These are phyloP conservation scores for Drosophila novamexicana DNA, from an alignment of 1,140 invertebrate genomes.

Conservation along the genomic window DNA sequence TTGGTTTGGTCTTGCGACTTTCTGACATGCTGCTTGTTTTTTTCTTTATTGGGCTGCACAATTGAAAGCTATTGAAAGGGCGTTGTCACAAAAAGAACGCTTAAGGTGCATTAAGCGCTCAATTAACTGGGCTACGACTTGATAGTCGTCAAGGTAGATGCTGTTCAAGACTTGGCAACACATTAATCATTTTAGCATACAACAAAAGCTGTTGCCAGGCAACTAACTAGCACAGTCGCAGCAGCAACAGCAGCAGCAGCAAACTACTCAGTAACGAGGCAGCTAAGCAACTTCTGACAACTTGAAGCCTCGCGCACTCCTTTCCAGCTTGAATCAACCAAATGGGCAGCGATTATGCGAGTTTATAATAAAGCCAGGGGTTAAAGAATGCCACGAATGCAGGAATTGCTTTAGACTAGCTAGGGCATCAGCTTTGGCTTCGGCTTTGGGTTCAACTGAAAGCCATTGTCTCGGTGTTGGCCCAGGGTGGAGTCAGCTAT, in stretches of 20 bases:
- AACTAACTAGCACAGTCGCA: slow-evolving; percentile 10
- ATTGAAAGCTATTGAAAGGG: slow-evolving; percentile 66
- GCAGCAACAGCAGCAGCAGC: background rate
- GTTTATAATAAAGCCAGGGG: slow-evolving; percentile 74
- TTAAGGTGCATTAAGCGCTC: slow-evolving; percentile 59
- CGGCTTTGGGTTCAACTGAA: slow-evolving; percentile 6
- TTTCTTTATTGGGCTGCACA: slow-evolving; percentile 33
- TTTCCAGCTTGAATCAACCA: slow-evolving; percentile 31
- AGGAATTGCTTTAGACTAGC: background rate
- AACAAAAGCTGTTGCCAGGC: slow-evolving; percentile 52
- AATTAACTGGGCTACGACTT: slow-evolving; percentile 70
- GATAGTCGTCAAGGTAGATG: slow-evolving; percentile 28
- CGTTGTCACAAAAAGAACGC: slow-evolving; percentile 48
- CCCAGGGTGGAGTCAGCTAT: slow-evolving; percentile 43
- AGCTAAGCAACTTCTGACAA: slow-evolving; percentile 72
- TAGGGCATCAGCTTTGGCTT: slow-evolving; percentile 1
- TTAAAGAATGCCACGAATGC: slow-evolving; percentile 1
- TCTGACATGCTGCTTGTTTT: slow-evolving; percentile 47
- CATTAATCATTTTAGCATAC: slow-evolving; percentile 80
- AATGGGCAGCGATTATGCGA: slow-evolving; percentile 75
- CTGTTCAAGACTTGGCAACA: slow-evolving; percentile 22
- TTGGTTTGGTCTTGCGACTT: slow-evolving; percentile 47
- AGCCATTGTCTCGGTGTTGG: slow-evolving; percentile 34
- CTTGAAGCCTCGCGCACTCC: slow-evolving; percentile 37
- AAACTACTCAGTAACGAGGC: slow-evolving; percentile 56